phyloP scores from a whole-genome alignment of 2,113 vertebrate genomes.

The Leptodactylus fuscus region DNA sequence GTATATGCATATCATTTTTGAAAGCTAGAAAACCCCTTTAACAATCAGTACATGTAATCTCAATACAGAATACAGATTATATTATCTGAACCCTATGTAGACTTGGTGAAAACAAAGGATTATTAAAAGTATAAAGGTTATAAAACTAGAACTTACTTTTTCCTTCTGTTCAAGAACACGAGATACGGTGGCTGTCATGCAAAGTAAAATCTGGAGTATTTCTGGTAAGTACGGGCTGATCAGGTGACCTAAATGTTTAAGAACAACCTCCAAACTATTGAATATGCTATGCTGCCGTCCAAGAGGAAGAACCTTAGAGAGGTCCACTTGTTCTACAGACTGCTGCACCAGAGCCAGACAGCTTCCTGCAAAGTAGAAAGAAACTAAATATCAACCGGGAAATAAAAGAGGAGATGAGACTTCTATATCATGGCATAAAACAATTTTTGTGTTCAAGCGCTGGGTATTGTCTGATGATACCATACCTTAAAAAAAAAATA shows the following conservation, averaged over 20 bases:
- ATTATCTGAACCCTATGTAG: background rate
- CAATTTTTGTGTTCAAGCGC: too few relatives aligned
- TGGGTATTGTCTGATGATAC: too few relatives aligned
- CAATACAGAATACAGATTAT: background rate
- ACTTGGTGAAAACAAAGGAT: background rate
- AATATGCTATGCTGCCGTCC: conserved; percentile 91
- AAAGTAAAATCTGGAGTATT: conserved; percentile 92
- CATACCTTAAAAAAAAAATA: too few relatives aligned
- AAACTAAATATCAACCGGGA: background rate
- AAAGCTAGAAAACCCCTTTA: too few relatives aligned
- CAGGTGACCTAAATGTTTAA: conserved; percentile 91
- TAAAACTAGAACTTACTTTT: too few relatives aligned
- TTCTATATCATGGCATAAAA: too few relatives aligned
- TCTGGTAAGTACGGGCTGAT: conserved; percentile 85
- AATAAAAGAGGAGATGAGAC: too few relatives aligned
- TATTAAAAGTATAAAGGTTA: too few relatives aligned
- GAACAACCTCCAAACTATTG: conserved; percentile 84
- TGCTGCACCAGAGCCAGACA: conserved; percentile 83
- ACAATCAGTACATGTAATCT: background rate
- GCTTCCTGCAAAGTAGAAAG: background rate
- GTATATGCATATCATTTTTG: too few relatives aligned
- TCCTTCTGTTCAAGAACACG: conserved; percentile 82
- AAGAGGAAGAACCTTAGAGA: conserved; percentile 84
- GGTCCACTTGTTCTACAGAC: conserved; percentile 77
- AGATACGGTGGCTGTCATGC: conserved; percentile 82